phyloP scores from a whole-genome alignment of 2,113 vertebrate genomes.

The Heliornis fulica region DNA sequence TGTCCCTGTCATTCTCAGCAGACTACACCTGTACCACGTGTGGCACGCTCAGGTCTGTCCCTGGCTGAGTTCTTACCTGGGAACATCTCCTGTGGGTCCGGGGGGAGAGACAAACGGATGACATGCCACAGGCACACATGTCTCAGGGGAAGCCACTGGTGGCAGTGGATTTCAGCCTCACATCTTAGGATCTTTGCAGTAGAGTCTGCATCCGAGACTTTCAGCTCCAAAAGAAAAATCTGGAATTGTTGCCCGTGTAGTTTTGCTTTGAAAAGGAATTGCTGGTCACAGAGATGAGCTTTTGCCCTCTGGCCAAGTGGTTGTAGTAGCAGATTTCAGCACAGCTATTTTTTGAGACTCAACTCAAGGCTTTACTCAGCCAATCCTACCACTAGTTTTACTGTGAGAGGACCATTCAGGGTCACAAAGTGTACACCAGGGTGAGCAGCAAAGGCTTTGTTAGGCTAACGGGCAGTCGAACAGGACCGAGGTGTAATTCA shows the following conservation, averaged over 20 bases:
- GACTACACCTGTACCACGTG: slow-evolving; percentile 49
- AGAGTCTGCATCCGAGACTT: background rate
- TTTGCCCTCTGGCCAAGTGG: slow-evolving; percentile 15
- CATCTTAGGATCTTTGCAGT: background rate
- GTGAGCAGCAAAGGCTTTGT: background rate
- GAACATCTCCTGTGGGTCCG: slow-evolving; percentile 23
- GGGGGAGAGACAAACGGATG: background rate
- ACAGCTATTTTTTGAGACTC: background rate
- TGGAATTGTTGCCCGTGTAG: background rate
- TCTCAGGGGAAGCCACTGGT: slow-evolving; percentile 17
- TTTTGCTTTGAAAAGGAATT: slow-evolving; percentile 1
- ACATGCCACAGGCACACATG: background rate
- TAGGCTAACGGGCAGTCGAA: background rate
- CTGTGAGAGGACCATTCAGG: background rate
- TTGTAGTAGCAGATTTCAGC: background rate
- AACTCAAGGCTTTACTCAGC: background rate
- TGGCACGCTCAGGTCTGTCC: background rate
- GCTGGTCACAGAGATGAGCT: slow-evolving; percentile 18
- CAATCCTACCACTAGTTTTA: background rate
- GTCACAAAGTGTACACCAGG: background rate
- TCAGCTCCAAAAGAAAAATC: background rate
- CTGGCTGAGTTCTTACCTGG: slow-evolving; percentile 7
- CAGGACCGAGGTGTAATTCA: background rate
- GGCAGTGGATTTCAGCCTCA: background rate
- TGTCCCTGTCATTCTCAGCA: slow-evolving; percentile 3